phyloP scores from a whole-genome alignment of 2,113 vertebrate genomes.

The Nansenia antarctica region DNA sequence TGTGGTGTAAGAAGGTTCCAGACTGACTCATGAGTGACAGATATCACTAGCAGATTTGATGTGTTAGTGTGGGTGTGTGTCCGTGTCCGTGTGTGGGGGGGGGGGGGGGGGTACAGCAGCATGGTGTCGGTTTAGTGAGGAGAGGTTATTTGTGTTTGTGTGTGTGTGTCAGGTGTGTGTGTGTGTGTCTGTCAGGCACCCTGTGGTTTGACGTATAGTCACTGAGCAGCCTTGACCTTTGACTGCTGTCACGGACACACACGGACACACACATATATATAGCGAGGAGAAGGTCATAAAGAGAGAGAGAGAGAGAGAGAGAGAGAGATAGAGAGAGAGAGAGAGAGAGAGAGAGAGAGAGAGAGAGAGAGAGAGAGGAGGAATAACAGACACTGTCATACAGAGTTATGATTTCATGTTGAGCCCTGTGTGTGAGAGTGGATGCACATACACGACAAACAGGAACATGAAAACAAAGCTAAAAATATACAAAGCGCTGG shows the following conservation, averaged over 20 bases:
- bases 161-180: conserved; percentile 17
- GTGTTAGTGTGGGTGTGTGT: too few species aligned
- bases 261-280: conserved; percentile 28
- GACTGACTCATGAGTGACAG: neutral
- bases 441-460: too few species aligned
- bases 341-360: neutral
- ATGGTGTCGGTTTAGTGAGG: neutral
- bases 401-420: too few species aligned
- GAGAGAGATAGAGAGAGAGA: too few species aligned
- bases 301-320: neutral
- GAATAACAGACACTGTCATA: neutral
- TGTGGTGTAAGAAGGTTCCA: neutral
- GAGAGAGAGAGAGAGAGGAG: neutral
- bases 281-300: neutral
- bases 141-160: neutral
- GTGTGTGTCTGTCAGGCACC: conserved; percentile 43
- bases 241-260: conserved; percentile 41
- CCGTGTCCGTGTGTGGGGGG: too few species aligned
- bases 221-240: conserved; percentile 47
- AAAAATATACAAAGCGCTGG: too few species aligned
- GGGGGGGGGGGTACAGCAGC: conserved; percentile 5
- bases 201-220: conserved; percentile 40
- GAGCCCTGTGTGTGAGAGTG: too few species aligned
- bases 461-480: neutral
- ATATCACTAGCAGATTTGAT: neutral